Base-by-base conservation (phyloP, 2,113 vertebrate species). In the Gobiocypris rarus region DNA sequence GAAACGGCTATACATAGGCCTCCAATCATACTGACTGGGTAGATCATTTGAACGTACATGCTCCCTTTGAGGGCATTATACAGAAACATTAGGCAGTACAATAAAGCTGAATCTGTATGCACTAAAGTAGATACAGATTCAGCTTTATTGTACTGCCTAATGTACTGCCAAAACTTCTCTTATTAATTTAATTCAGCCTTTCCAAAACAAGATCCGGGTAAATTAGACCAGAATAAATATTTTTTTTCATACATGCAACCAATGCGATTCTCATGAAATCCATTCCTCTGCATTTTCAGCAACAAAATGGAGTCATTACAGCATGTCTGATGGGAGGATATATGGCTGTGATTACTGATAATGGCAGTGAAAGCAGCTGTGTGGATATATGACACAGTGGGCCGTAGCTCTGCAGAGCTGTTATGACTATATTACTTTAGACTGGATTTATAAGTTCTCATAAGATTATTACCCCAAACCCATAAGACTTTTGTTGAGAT, bases 271-370 rank as follows among this genome's bases (percentile, higher is more conserved):
- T 38, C 10, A 22, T 41, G 28, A 58, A 58, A n/a, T 9, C 24
- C 71, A 54, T 34, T 13, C 22, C 54, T 77, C 75, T 76, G 52
- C 52, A 56, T 56, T 76, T 54, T 34, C 19, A 38, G 28, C 19
- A 67, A 71, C 22, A 71, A 41, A 77, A 41, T 15, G 9, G 54
- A 56, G 75, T 41, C 17, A 77, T 77, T 76, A 58, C 52, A 76
- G 28, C 19, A n/a, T 6, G 71, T 31, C 34, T 77, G 54, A 38
- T 34, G 17, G 10, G 75, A 41, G 22, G 54, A 41, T 59, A 43
- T 43, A 78, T 38, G 34, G 54, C 52, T 78, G n/a, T n/a, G 75
- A 78, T 59, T 59, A 43, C 19, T 59, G 75, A 78, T 78, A 78
- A 78, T 59, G 34, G 31, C 54, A 59, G 75, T 59, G 34, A 77